Base-by-base conservation (phyloP, 2,113 vertebrate genomes). In the Rallus limicola region DNA sequence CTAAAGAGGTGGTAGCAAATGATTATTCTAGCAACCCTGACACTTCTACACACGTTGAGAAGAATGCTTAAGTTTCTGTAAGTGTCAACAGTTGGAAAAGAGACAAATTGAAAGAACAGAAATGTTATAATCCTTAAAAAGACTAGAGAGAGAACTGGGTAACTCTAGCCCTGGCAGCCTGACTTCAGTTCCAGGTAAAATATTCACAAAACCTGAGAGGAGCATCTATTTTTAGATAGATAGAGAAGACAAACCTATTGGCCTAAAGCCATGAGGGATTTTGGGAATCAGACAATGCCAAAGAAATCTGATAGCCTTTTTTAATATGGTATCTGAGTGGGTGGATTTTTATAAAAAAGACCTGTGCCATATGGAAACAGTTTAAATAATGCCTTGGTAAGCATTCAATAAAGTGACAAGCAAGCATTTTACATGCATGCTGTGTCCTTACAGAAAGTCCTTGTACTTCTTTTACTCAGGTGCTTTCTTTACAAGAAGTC, bases 111-210 rank as follows among this genome's bases (percentile, higher is more conserved):
- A 75, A 86, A 86, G 55, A 89, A 82, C 16, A 93, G 19, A 91
- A 93, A 52, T 52, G 6, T 65, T 93, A 68, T 2, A 6, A 8
- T 79, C 44, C 33, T 86, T 86, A 83, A 87, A 91, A 62, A 86
- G 56, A 82, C 34, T 71, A 68, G 63, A 92, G 82, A 92, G 60
- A 90, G 33, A 95, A 91, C 7, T 11, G n/a, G 14, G 63, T 82
- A 97, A 96, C 90, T 90, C 75, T 95, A 95, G 80, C 82, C 84
- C 64, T 69, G 67, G 50, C 50, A 96, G 70, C 60, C 68, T 96
- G 92, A 95, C 80, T 97, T 96, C 94, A 94, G 18, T 92, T 92
- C 94, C 95, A 95, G 95, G 95, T 97, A 97, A 97, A 96, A 97
- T 95, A 94, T 95, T 90, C 91, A 58, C 88, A 96, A 97, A 97